Conservation (phyloP, 1,140 invertebrate genomes). For the Aphidius gifuensis region DNA sequence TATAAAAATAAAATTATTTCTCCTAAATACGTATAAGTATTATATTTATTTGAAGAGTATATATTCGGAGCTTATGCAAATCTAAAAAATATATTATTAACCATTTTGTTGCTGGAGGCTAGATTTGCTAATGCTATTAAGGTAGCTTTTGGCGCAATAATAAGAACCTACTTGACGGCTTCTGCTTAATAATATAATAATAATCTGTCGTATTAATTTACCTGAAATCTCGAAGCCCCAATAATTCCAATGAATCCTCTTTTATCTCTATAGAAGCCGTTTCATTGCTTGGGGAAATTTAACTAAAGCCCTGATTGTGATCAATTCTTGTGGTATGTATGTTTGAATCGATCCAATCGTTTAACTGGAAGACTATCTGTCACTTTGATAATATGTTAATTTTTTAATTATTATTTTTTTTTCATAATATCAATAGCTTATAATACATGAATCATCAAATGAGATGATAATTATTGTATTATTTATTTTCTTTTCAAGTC, state of each 20-base stretch:
- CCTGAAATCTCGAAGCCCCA: background rate
- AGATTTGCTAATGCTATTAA: background rate
- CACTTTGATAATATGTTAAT: conserved; percentile 37
- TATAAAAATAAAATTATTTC: too few species aligned
- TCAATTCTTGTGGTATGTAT: conserved; percentile 51
- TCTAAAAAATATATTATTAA: too few species aligned
- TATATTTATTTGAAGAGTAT: too few species aligned
- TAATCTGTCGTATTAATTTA: too few species aligned
- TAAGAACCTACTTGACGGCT: conserved; percentile 1
- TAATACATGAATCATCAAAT: too few species aligned
- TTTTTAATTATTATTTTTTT: too few species aligned
- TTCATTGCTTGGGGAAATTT: conserved; percentile 44
- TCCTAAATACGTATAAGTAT: too few species aligned
- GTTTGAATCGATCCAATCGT: conserved; percentile 30
- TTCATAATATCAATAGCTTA: too few species aligned
- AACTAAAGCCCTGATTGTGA: conserved; percentile 50
- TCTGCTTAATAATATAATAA: conserved; percentile 6
- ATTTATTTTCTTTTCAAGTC: too few species aligned
- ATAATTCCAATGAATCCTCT: conserved; percentile 46
- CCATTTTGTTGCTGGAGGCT: background rate
- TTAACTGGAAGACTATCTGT: conserved; percentile 32
- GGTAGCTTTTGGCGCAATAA: background rate
- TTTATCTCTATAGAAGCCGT: conserved; percentile 40
- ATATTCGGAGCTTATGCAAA: too few species aligned
- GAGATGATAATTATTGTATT: too few species aligned